Evolutionary conservation across 35 echinoderm and acorn worm genomes (phyloP).

Genomic region (Anneissia japonica): DNA sequence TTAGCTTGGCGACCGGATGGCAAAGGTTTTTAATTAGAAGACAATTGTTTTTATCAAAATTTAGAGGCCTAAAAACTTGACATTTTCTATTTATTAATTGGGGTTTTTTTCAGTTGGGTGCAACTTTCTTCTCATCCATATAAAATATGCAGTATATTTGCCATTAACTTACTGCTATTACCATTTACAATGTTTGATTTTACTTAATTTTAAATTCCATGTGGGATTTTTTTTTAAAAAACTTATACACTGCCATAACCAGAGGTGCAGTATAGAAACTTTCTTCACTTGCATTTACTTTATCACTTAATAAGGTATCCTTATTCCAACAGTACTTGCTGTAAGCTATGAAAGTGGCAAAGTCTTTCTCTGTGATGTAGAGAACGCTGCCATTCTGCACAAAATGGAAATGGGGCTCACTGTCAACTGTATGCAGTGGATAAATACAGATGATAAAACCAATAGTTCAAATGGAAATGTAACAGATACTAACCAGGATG

Average conservation of each 20-base stretch:
- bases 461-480: not conserved
- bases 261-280: no score
- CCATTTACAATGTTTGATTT: no score
- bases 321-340: conserved; percentile 74
- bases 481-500: not conserved
- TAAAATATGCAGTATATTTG: no score
- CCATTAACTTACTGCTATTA: no score
- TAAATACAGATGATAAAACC: conserved; percentile 7
- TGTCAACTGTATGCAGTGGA: conserved; percentile 78
- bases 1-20: conserved; percentile 97
- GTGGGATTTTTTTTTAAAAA: no score
- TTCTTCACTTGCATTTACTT: no score
- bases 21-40: conserved; percentile 56
- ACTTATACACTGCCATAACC: no score
- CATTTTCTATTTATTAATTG: not conserved
- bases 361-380: conserved; percentile 77
- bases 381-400: conserved; percentile 79
- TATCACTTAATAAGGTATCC: no score
- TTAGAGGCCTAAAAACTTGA: not conserved
- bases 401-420: conserved; percentile 16
- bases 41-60: not conserved
- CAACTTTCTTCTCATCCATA: no score
- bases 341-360: conserved; percentile 77
- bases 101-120: not conserved
- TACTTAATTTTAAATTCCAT: no score